Evolutionary conservation across 2,797 vertebrate genomes (phyloP).

Genomic region (Poecilia wingei): DNA sequence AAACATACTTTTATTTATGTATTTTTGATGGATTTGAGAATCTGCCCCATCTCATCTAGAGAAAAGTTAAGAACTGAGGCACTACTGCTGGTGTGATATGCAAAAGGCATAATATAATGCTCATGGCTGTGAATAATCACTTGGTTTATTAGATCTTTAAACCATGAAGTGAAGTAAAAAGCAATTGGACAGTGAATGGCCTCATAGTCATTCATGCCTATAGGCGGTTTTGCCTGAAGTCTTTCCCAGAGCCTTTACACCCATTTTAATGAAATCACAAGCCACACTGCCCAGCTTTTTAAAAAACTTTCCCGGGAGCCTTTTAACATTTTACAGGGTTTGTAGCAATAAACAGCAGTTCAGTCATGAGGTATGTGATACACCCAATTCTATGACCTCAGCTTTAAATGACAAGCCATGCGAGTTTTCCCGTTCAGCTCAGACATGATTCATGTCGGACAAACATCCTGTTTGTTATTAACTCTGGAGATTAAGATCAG

Average conservation of each 20-base stretch:
- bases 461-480: conserved; percentile 26
- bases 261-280: conserved; percentile 14
- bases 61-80: conserved; percentile 37
- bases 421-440: conserved; percentile 2
- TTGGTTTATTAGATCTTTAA: conserved; percentile 3
- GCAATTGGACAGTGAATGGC: background rate
- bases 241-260: background rate
- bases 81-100: conserved; percentile 5
- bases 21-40: conserved; percentile 60
- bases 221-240: background rate
- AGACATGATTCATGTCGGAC: conserved; percentile 11
- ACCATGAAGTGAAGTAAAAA: background rate
- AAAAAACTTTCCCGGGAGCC: background rate
- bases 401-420: conserved; percentile 7
- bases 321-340: background rate
- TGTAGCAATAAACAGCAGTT: background rate
- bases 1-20: conserved; percentile 51
- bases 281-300: background rate
- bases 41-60: conserved; percentile 65
- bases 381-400: background rate
- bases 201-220: background rate
- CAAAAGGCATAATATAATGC: background rate
- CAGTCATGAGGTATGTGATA: background rate
- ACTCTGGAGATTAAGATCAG: conserved; percentile 24
- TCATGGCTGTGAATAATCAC: background rate